These are phyloP conservation scores for Varecia variegata DNA, from an alignment of 2,797 vertebrate genomes.

Conservation along the genomic window DNA sequence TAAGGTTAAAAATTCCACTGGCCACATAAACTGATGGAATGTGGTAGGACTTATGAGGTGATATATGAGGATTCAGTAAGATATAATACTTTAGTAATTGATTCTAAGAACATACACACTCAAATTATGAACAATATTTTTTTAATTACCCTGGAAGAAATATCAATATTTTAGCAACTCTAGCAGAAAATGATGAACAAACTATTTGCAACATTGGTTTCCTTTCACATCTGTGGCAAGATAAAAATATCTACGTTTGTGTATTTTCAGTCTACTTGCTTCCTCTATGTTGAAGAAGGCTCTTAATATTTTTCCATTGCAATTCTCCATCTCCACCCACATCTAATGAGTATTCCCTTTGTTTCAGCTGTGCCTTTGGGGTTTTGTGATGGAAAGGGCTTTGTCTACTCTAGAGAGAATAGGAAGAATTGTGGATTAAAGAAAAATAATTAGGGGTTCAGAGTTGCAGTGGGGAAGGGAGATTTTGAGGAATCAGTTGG, in stretches of 20 bases:
- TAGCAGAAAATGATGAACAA: not conserved
- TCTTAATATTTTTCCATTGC: not conserved
- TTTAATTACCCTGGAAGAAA: conserved; percentile 44
- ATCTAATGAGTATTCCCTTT: not conserved
- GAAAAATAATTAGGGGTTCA: not conserved
- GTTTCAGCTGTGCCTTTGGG: not conserved
- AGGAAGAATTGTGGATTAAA: not conserved
- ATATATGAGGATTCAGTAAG: conserved; percentile 14
- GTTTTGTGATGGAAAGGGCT: not conserved
- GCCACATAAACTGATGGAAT: not conserved
- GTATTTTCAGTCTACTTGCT: not conserved
- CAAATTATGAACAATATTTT: not conserved
- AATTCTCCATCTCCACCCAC: not conserved
- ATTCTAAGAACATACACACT: not conserved
- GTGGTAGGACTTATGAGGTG: not conserved
- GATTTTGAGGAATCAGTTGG: not conserved
- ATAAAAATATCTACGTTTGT: not conserved
- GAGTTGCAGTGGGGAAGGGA: not conserved
- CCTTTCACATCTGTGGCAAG: not conserved
- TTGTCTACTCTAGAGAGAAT: not conserved
- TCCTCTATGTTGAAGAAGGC: not conserved
- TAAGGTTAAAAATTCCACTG: not conserved
- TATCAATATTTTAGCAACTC: conserved; percentile 24
- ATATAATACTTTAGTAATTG: not conserved
- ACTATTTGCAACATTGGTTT: not conserved